Evolutionary conservation across 2,888 invertebrate genomes (phyloP).

Genomic region (Agrilus cyanescens): DNA sequence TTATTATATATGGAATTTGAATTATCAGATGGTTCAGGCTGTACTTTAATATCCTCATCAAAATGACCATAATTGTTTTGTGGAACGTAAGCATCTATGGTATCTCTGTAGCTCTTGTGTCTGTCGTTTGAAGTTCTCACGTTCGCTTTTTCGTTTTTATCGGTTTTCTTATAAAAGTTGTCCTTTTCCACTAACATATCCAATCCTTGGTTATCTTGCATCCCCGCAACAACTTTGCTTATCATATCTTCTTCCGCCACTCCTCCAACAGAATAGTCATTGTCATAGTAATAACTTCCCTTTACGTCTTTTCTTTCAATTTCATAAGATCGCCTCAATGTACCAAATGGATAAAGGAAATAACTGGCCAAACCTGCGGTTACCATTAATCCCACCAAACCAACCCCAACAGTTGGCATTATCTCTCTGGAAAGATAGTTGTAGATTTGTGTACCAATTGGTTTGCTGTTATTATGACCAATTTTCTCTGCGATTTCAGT

Average conservation of each 20-base stretch:
- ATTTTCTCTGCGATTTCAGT: constrained; percentile 24
- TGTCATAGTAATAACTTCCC: constrained; percentile 46
- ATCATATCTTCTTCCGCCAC: constrained; percentile 68
- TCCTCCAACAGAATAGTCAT: constrained; percentile 55
- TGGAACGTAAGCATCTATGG: constrained; percentile 10
- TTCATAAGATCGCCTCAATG: constrained; percentile 53
- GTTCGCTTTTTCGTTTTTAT: too few relatives aligned
- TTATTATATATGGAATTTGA: too few relatives aligned
- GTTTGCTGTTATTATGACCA: constrained; percentile 36
- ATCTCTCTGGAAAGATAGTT: constrained; percentile 68
- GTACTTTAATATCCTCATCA: too few relatives aligned
- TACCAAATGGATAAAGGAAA: constrained; percentile 62
- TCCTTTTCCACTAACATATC: constrained; percentile 27
- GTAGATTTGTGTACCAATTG: constrained; percentile 61
- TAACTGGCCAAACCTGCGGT: constrained; percentile 66
- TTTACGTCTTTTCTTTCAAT: constrained; percentile 50
- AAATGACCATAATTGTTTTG: background rate
- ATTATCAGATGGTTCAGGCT: too few relatives aligned
- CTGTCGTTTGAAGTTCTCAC: constrained; percentile 8
- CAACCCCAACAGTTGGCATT: constrained; percentile 70
- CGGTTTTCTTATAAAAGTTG: too few relatives aligned
- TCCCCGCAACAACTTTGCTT: constrained; percentile 59
- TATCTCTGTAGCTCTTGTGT: constrained; percentile 10
- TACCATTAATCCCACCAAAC: constrained; percentile 61
- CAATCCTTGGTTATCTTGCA: constrained; percentile 20